phyloP scores from a whole-genome alignment of 1,140 invertebrate species.

The Leptinotarsa lineolata region DNA sequence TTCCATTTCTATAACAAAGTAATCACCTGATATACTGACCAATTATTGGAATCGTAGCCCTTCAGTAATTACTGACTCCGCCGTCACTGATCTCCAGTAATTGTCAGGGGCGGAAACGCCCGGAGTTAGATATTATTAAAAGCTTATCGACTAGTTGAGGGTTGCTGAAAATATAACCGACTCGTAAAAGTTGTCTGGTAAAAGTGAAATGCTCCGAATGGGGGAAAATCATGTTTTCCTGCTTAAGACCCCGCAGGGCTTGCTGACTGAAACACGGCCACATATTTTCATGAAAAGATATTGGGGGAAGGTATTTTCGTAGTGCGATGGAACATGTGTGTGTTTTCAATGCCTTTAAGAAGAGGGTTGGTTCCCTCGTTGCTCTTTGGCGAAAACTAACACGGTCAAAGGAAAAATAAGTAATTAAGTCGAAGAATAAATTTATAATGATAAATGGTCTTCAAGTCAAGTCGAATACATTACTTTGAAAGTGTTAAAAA shows the following conservation, averaged over 20 bases:
- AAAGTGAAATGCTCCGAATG: neutral
- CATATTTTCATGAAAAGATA: neutral
- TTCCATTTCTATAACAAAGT: too few relatives aligned
- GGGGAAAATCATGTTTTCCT: neutral
- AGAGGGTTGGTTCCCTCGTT: neutral
- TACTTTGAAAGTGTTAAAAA: too few relatives aligned
- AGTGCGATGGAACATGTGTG: neutral
- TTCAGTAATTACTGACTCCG: neutral
- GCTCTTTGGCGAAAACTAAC: too few relatives aligned
- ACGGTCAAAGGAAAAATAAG: too few relatives aligned
- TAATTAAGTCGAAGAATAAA: too few relatives aligned
- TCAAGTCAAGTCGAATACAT: too few relatives aligned
- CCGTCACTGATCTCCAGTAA: neutral
- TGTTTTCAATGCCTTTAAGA: neutral
- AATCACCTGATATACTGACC: too few relatives aligned
- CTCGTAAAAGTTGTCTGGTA: slow-evolving; percentile 6
- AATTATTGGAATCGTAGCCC: too few relatives aligned
- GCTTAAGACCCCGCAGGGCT: neutral
- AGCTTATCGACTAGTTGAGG: slow-evolving; percentile 4
- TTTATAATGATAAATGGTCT: too few relatives aligned
- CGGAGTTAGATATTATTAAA: neutral
- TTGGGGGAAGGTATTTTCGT: neutral
- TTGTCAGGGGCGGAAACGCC: neutral
- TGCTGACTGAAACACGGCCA: neutral
- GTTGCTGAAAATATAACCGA: neutral